These are phyloP conservation scores for Notocelia uddmanniana DNA, from an alignment of 2,888 invertebrate genomes.

Conservation along the genomic window DNA sequence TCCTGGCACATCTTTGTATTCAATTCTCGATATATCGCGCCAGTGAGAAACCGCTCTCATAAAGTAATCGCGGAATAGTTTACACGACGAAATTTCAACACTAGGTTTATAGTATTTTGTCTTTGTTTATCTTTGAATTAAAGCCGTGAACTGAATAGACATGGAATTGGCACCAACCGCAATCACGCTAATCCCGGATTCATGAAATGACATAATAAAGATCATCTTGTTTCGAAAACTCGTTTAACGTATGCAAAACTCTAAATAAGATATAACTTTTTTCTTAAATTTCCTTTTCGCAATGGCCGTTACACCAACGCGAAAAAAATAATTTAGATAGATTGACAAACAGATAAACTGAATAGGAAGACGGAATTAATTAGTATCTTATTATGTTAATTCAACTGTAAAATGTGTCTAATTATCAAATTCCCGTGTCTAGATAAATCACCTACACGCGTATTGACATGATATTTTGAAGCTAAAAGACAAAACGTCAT, in stretches of 20 bases:
- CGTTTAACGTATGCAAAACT: constrained; percentile 9
- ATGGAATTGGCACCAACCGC: constrained; percentile 55
- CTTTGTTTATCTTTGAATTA: constrained; percentile 5
- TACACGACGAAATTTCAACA: neutral
- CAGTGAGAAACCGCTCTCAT: neutral
- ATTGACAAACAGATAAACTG: constrained; percentile 4
- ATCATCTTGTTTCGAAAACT: constrained; percentile 33
- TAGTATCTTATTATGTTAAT: constrained; percentile 39
- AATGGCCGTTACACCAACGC: neutral
- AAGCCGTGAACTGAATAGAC: constrained; percentile 19
- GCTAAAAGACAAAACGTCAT: constrained; percentile 35
- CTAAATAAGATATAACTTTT: constrained; percentile 9
- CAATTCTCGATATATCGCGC: neutral
- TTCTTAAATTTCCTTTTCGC: neutral
- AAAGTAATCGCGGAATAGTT: neutral
- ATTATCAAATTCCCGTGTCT: constrained; percentile 35
- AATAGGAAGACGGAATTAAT: constrained; percentile 33
- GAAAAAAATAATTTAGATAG: constrained; percentile 11
- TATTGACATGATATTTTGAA: neutral
- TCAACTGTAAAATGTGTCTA: constrained; percentile 22
- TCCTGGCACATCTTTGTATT: neutral
- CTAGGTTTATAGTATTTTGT: constrained; percentile 16
- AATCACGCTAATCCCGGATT: constrained; percentile 51
- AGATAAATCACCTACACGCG: constrained; percentile 26
- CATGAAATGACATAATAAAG: constrained; percentile 27